These are phyloP conservation scores for Lutraria lutraria DNA, from an alignment of 2,888 invertebrate species.

Conservation along the genomic window DNA sequence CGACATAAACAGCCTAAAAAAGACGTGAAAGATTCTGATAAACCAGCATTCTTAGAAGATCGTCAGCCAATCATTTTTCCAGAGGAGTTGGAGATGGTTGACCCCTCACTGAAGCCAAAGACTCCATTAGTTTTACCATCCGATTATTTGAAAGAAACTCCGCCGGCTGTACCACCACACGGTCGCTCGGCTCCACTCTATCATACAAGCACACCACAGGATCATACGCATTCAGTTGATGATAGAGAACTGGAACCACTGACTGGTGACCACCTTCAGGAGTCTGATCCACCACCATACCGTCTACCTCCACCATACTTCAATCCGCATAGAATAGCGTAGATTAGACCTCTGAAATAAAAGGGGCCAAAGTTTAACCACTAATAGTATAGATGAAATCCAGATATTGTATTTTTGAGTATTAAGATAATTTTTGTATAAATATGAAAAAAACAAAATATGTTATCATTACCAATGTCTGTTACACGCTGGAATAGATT, in stretches of 20 bases:
- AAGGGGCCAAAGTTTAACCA: slow-evolving; percentile 7
- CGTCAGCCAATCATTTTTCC: slow-evolving; percentile 81
- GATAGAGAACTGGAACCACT: slow-evolving; percentile 45
- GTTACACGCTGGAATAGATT: no score
- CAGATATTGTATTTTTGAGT: neutral
- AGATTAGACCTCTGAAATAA: neutral
- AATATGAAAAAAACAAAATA: neutral
- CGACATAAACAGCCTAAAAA: slow-evolving; percentile 62
- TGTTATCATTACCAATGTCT: no score
- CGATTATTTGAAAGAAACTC: slow-evolving; percentile 67
- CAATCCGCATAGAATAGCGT: slow-evolving; percentile 65
- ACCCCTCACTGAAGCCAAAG: slow-evolving; percentile 72
- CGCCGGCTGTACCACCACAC: slow-evolving; percentile 67
- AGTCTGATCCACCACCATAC: slow-evolving; percentile 67
- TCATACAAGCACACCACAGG: slow-evolving; percentile 45
- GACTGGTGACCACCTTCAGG: slow-evolving; percentile 23
- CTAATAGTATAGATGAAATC: neutral
- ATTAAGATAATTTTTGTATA: neutral
- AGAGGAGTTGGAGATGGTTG: slow-evolving; percentile 78
- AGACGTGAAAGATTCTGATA: slow-evolving; percentile 72
- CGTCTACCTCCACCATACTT: slow-evolving; percentile 72
- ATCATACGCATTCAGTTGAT: slow-evolving; percentile 38
- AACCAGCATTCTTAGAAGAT: slow-evolving; percentile 77
- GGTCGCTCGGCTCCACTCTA: slow-evolving; percentile 48
- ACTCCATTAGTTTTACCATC: slow-evolving; percentile 73